Conservation (phyloP, 2,888 invertebrate species). For the Nowickia ferox region DNA sequence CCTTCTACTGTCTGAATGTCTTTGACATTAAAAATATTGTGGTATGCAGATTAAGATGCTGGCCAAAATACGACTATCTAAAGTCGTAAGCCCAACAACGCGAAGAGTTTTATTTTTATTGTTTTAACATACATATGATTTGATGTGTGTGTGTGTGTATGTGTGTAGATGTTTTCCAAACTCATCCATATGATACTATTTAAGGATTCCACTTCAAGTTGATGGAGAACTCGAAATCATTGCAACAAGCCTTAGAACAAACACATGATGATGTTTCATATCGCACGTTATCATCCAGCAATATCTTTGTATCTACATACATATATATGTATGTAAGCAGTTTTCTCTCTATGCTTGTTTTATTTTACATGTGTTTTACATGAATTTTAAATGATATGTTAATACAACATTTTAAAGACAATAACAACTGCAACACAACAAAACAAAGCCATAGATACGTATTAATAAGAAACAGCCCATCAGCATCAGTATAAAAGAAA, state of each 20-base stretch:
- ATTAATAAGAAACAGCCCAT: slow-evolving; percentile 16
- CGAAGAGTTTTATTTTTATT: slow-evolving; percentile 9
- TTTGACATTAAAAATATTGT: slow-evolving; percentile 54
- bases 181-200: slow-evolving; percentile 65
- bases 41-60: slow-evolving; percentile 70
- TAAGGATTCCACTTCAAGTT: slow-evolving; percentile 54
- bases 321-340: slow-evolving; percentile 54
- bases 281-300: slow-evolving; percentile 68
- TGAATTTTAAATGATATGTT: slow-evolving; percentile 82
- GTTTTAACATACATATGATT: slow-evolving; percentile 57
- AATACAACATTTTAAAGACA: slow-evolving; percentile 74
- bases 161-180: slow-evolving; percentile 23
- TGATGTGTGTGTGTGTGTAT: too few species aligned
- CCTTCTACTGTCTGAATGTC: slow-evolving; percentile 5
- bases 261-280: slow-evolving; percentile 42
- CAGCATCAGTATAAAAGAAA: slow-evolving; percentile 61
- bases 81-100: slow-evolving; percentile 30
- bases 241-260: slow-evolving; percentile 37
- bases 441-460: slow-evolving; percentile 11
- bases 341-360: slow-evolving; percentile 54
- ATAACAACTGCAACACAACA: slow-evolving; percentile 57
- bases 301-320: slow-evolving; percentile 59
- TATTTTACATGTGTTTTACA: slow-evolving; percentile 80
- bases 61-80: slow-evolving; percentile 31
- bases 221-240: slow-evolving; percentile 43